These are phyloP conservation scores for Phenacoccus solenopsis DNA, from an alignment of 1,140 invertebrate genomes.

Conservation along the genomic window DNA sequence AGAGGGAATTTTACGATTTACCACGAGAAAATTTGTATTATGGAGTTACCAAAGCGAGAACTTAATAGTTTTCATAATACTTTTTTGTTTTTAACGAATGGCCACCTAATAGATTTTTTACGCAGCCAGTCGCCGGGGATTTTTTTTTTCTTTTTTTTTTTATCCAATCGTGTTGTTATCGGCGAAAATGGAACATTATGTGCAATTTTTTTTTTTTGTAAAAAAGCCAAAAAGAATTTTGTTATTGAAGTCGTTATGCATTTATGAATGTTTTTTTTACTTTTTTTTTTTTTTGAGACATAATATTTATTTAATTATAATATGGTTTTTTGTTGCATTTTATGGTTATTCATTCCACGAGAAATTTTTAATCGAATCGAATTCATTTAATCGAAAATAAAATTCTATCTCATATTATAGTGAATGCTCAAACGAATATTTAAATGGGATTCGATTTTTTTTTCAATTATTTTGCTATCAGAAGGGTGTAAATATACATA, in stretches of 20 bases:
- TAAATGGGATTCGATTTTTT: background rate
- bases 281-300: background rate
- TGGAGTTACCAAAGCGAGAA: background rate
- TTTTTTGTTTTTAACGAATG: background rate
- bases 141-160: background rate
- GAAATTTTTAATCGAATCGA: background rate
- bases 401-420: background rate
- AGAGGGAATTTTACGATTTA: background rate
- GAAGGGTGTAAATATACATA: background rate
- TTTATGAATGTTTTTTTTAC: background rate
- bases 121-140: too few relatives aligned
- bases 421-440: background rate
- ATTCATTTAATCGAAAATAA: background rate
- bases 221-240: background rate
- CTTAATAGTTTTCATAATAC: slow-evolving; percentile 3
- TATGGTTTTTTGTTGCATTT: background rate
- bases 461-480: background rate
- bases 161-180: background rate
- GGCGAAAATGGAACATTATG: background rate
- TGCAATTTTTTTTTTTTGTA: slow-evolving; percentile 1
- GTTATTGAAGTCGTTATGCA: background rate
- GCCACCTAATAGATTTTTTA: background rate
- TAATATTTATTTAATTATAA: background rate
- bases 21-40: background rate
- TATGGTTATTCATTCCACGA: background rate